Conservation (phyloP, 2,888 invertebrate species). For the Laspeyria flexula region DNA sequence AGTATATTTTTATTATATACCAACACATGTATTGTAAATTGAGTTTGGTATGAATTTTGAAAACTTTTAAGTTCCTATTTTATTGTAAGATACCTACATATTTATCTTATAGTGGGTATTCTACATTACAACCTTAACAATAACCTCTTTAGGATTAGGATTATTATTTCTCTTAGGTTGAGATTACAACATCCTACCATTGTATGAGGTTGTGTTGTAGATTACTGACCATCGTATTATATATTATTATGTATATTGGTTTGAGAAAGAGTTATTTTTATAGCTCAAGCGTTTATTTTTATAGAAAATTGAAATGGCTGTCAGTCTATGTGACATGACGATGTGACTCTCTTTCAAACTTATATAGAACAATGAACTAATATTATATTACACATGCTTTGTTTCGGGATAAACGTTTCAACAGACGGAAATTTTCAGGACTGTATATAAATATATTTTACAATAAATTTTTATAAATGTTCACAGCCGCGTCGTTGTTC, state of each 20-base stretch:
- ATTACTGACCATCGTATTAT: not conserved
- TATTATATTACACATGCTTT: conserved; percentile 29
- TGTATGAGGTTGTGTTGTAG: conserved; percentile 24
- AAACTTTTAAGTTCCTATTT: not conserved
- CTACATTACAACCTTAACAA: conserved; percentile 18
- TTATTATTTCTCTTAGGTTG: too few relatives aligned
- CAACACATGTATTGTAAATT: conserved; percentile 5
- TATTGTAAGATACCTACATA: not conserved
- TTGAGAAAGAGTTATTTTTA: conserved; percentile 15
- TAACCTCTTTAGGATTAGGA: not conserved
- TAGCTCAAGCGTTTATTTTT: too few relatives aligned
- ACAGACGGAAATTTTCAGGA: conserved; percentile 24
- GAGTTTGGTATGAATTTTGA: not conserved
- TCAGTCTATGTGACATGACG: not conserved
- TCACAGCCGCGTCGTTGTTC: conserved; percentile 83
- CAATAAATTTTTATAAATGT: conserved; percentile 79
- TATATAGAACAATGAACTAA: not conserved
- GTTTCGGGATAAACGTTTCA: conserved; percentile 14
- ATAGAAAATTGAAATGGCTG: too few relatives aligned
- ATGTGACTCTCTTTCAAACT: conserved; percentile 14
- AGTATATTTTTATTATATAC: conserved; percentile 9
- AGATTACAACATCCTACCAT: not conserved
- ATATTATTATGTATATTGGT: not conserved
- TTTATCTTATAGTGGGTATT: conserved; percentile 8
- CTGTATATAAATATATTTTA: conserved; percentile 50